Evolutionary conservation across 2,113 vertebrate species (phyloP).

Genomic region (Solea solea): DNA sequence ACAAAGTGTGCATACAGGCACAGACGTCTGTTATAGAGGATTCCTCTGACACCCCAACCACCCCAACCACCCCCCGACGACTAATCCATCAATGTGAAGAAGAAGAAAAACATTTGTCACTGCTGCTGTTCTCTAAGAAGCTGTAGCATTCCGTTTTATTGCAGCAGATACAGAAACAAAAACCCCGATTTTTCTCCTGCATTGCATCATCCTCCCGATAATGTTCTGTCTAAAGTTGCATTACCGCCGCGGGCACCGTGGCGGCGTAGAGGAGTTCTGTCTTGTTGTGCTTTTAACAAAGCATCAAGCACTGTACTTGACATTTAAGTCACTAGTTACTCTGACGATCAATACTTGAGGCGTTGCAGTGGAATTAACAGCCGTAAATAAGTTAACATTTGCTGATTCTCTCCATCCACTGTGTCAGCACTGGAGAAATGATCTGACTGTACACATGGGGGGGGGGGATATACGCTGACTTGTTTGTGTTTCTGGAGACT

Average conservation of each 20-base stretch:
- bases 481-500: background rate
- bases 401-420: background rate
- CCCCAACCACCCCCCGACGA: too few relatives aligned
- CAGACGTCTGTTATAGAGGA: background rate
- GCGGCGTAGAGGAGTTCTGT: background rate
- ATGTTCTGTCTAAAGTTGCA: background rate
- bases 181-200: background rate
- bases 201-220: background rate
- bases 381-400: background rate
- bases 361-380: background rate
- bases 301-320: background rate
- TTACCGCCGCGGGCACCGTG: background rate
- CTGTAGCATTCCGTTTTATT: constrained; percentile 1
- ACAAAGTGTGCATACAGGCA: background rate
- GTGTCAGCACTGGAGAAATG: background rate
- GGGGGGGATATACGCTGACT: background rate
- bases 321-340: background rate
- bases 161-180: background rate
- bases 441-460: too few relatives aligned
- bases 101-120: background rate
- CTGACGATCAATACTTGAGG: background rate
- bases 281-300: background rate
- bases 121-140: constrained; percentile 8
- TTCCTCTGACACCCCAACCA: too few relatives aligned
- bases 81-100: constrained; percentile 17